Evolutionary conservation across 2,797 vertebrate species (phyloP), one percentile per base, ranked within the genome.

Genomic region (Percopsis omiscomaycus): DNA sequence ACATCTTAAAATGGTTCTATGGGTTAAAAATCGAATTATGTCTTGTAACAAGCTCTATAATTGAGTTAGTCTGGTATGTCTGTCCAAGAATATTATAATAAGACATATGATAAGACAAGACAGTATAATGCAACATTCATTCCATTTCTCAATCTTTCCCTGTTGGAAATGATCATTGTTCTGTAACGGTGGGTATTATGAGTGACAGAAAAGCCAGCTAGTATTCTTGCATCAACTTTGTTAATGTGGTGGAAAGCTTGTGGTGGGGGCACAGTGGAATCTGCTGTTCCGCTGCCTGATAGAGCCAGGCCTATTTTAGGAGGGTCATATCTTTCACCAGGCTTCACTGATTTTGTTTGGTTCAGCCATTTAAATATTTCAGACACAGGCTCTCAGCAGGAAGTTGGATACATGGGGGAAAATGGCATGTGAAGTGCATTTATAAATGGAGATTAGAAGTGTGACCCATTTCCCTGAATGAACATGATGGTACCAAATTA

Each of bases 261-360:
- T 46, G 70, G 64, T 16, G 51, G 28, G 28, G 10, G 69, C 74
- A 61, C 29, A 27, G 59, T 61, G 53, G 60, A 66, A 72, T 69
- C 59, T 69, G 61, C 59, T 73, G 54, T 62, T 80, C 52, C 64
- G 58, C 59, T 9, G 69, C 11, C 70, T 76, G 76, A 80, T 82
- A 83, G 74, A 58, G 75, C 57, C 62, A 32, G 42, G 60, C 66
- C 68, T 83, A 78, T 87, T 78, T 83, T 78, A 45, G 79, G 81
- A 64, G 30, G 68, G 63, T 51, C 61, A 66, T 61, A 37, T 70
- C 68, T 64, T 76, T 70, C 47, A 56, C 28, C 63, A 59, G 55
- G 75, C 75, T 71, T 73, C 67, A 61, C 58, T 67, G 69, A 57
- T 57, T 71, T 61, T 32, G 51, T 47, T 52, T 75, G 10, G 0